Base-by-base conservation (phyloP, 2,797 vertebrate species). In the Pogoniulus pusillus region DNA sequence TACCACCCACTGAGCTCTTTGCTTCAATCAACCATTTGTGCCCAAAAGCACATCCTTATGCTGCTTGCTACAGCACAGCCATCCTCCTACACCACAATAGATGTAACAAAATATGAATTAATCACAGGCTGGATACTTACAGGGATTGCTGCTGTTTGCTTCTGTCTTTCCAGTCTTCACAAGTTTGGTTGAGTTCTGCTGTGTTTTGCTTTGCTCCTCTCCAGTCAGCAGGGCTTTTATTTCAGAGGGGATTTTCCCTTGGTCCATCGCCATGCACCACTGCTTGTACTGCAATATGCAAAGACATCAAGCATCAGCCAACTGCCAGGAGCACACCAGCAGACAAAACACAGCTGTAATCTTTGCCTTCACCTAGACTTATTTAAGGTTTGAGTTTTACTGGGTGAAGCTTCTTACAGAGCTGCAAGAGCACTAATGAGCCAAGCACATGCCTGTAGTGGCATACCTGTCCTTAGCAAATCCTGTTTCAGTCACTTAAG, bases 261-360 rank as follows among this genome's bases (percentile, higher is more conserved):
- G 99, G 93, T 99, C 99, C 99, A 99, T 99, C 16, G 99, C 99
- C 43, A 98, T 97, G 87, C 99, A 99, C 99, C 99, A 99, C 98
- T 99, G 99, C 94, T 99, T 99, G 96, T 99, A 99, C 99, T 99
- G 96, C 95, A 96, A 97, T 39, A 95, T 8, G 83, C 85, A 95
- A 95, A 95, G 62, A 77, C 43, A 87, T 71, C 30, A 91, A 69
- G 68, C 85, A 66, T 54, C 65, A 90, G 79, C 69, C 81, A 93
- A 89, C 65, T 87, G 87, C 87, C 87, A 93, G 87, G 47, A 76
- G 65, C 85, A 83, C 90, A 90, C 76, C 8, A 93, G 83, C 41
- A 87, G 60, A 78, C 87, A 93, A 88, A 90, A 72, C 69, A 69
- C 49, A 90, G 59, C 73, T 73, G 70, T 49, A 87, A 90, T 64